Base-by-base conservation (phyloP, 1,140 invertebrate genomes). In the Chrysomallon squamiferum region DNA sequence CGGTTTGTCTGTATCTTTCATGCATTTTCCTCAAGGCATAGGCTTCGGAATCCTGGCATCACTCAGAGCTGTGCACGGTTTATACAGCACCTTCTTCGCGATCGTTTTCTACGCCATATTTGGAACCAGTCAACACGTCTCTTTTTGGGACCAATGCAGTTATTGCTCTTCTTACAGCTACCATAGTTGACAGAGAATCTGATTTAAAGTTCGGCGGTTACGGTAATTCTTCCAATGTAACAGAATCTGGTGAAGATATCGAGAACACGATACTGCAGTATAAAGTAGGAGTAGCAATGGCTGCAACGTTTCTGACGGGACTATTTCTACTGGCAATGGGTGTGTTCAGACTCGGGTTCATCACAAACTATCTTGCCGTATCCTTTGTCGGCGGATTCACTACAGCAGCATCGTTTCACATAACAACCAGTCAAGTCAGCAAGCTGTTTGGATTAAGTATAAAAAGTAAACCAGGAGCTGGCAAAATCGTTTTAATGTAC, bases 1-100 rank as follows among this genome's bases (percentile, higher is more conserved):
- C 2, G 95, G 95, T 4, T 86, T 93, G 52, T 96, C 94, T 2
- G 92, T 95, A 6, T 93, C 93, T n/a, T 91, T 96, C 66, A 93
- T 97, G 91, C 94, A 96, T 77, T 95, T 97, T 82, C 94, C 95
- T 0, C 95, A 96, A 88, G 93, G 92, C 90, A 85, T 87, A 49
- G 87, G 85, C 18, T 87, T 87, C 72, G 80, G 81, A 13, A 62
- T 84, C 15, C 69, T 88, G 9, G 85, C 87, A 7, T 72, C 74
- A 18, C 68, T 88, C 15, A 68, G 67, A 9, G 83, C 35, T 22
- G 57, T 79, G 4, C 67, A 82, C 62, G 81, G 81, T 2, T 57
- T 83, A 3, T 83, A 83, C 63, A 70, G 73, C 0, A 71, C 80
- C 30, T 82, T 83, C 68, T 84, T 84, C 56, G 64, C 77, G 2